Conservation (phyloP, 2,113 vertebrate genomes). For the Cephalopterus ornatus region DNA sequence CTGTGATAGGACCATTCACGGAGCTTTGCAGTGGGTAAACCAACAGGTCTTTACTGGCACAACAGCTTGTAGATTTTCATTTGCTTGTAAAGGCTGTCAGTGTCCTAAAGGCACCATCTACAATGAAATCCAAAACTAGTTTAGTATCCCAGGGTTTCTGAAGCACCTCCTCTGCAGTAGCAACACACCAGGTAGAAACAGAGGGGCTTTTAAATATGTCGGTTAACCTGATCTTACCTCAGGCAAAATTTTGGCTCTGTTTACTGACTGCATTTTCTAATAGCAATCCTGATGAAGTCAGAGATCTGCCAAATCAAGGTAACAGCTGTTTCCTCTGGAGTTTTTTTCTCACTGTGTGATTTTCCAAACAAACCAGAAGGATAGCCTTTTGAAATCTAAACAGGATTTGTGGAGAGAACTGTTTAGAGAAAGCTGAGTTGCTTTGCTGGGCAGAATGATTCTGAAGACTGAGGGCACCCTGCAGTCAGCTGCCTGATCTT, state of each 20-base stretch:
- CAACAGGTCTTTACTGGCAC: not conserved
- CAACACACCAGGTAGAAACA: not conserved
- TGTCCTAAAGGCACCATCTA: not conserved
- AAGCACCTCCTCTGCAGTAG: not conserved
- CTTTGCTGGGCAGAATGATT: not conserved
- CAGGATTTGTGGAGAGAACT: not conserved
- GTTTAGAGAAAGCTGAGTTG: not conserved
- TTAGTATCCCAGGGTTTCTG: not conserved
- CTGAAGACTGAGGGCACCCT: not conserved
- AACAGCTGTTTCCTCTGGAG: not conserved
- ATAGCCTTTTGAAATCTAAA: not conserved
- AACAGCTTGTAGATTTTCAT: not conserved
- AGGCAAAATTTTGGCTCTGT: not conserved
- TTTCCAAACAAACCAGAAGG: not conserved
- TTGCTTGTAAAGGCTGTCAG: not conserved
- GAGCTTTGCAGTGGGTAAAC: not conserved
- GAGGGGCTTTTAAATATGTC: not conserved
- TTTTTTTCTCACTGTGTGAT: not conserved
- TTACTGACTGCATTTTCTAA: not conserved
- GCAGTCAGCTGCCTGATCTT: not conserved
- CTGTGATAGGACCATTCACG: not conserved
- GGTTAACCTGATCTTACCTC: not conserved
- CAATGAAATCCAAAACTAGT: not conserved
- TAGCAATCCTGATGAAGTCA: not conserved
- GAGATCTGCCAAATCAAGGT: not conserved